Evolutionary conservation across 2,113 vertebrate species (phyloP), one percentile per base, ranked within the genome.

Genomic region (Microcebus ravelobensis): DNA sequence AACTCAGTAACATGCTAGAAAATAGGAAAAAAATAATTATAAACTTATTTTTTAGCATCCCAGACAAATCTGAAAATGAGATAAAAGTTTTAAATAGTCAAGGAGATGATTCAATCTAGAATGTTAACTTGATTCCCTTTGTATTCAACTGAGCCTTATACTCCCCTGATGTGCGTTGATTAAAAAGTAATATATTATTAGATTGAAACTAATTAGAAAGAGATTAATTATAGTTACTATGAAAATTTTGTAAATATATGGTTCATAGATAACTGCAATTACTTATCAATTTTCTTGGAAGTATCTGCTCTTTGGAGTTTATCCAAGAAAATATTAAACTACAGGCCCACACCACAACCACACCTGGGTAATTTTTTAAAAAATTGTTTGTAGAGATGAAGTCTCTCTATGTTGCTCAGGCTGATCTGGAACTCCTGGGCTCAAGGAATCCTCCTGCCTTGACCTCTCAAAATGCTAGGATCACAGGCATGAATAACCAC

Each of bases 231-330:
- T 20, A 55, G 34, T 63, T 61, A 36, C 6, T 87, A 17, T 48
- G 18, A 94, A 82, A 50, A 29, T 83, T 23, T 81, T 70, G 29
- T 36, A 52, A 90, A 50, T 36, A 81, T 31, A 88, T 67, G n/a
- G 4, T 86, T 79, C 42, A 70, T 21, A 79, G 36, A 77, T 21
- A 91, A 29, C 5, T 67, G 7, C 71, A 85, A 68, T 63, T 15
- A 5, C 12, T 95, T 88, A 39, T 55, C 45, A 81, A 29, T 27
- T 9, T 81, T 89, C 63, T 71, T 80, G 13, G 27, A 96, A 70
- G n/a, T 85, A 5, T 59, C 57, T 86, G 65, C 68, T 84, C 61
- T 95, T 85, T 42, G n/a, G 31, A 96, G 91, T 55, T 90, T 23
- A 95, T 79, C 45, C 20, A 45, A 57, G 48, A 91, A 85, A 67